These are phyloP conservation scores for Drosophila rhopaloa DNA, from an alignment of 1,140 invertebrate genomes.

Conservation along the genomic window DNA sequence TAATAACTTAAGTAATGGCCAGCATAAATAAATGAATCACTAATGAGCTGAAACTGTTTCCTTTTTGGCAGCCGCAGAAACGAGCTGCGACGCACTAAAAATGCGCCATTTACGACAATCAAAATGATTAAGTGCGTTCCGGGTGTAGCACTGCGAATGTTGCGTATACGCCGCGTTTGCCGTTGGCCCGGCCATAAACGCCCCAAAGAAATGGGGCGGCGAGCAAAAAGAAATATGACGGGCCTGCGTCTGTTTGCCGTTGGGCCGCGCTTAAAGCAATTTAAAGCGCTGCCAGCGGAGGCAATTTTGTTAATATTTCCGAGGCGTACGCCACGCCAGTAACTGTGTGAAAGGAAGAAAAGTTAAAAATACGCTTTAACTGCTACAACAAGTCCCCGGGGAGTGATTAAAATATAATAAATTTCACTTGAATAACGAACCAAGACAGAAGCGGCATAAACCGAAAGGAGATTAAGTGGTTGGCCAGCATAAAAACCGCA, in stretches of 20 bases:
- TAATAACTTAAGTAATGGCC: conserved; percentile 64
- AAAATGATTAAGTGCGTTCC: conserved; percentile 78
- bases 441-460: conserved; percentile 60
- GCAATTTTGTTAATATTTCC: conserved; percentile 46
- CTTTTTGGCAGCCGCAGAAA: conserved; percentile 39
- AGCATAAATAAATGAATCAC: conserved; percentile 71
- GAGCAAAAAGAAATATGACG: conserved; percentile 63
- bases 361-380: conserved; percentile 71
- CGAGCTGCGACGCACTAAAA: conserved; percentile 56
- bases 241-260: conserved; percentile 8
- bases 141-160: conserved; percentile 30
- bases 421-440: conserved; percentile 78
- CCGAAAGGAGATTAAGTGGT: conserved; percentile 80
- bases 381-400: conserved; percentile 75
- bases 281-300: conserved; percentile 53
- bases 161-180: conserved; percentile 61
- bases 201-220: conserved; percentile 24
- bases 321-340: conserved; percentile 19
- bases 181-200: conserved; percentile 53
- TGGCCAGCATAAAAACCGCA: conserved; percentile 78
- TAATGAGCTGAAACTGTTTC: conserved; percentile 71
- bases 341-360: conserved; percentile 18
- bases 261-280: conserved; percentile 63
- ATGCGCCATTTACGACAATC: conserved; percentile 78
- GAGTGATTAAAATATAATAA: conserved; percentile 84